A percentile compares a stretch with the other conserved stretches of the same genome.
These are phyloP conservation scores for Ceyx margarethae DNA, from an alignment of 2,113 vertebrate species.

Conservation along the genomic window DNA sequence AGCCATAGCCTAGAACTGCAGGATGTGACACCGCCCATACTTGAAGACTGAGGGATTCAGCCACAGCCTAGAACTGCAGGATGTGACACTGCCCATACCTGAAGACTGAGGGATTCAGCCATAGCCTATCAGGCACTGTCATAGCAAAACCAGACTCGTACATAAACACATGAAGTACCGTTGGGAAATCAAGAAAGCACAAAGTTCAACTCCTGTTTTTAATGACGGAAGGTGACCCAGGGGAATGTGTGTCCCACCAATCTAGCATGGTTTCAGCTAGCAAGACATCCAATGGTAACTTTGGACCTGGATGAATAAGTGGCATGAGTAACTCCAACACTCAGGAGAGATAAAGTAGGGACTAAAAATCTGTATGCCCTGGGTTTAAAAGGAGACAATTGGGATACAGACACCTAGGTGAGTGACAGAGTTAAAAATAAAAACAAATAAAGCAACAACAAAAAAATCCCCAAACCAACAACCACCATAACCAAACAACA, in stretches of 20 bases:
- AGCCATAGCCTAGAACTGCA: neutral
- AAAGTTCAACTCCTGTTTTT: neutral
- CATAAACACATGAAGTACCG: neutral
- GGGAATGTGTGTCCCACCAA: neutral
- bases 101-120: slow-evolving; percentile 24
- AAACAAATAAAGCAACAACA: too few relatives aligned
- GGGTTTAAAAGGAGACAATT: neutral
- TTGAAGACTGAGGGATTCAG: slow-evolving; percentile 36
- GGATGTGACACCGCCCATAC: slow-evolving; percentile 62
- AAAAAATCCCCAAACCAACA: too few relatives aligned
- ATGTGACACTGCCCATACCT: slow-evolving; percentile 62
- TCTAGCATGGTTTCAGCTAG: neutral
- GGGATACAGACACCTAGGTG: neutral
- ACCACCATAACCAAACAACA: neutral
- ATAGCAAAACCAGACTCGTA: neutral
- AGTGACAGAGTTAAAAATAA: neutral
- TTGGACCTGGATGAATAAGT: neutral
- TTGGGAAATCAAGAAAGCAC: neutral
- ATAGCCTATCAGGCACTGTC: neutral
- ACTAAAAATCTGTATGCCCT: neutral
- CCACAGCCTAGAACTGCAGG: slow-evolving; percentile 52
- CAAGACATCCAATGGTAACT: neutral
- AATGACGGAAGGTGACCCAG: neutral
- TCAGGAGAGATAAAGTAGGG: neutral
- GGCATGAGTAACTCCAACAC: neutral